phyloP scores from a whole-genome alignment of 1,140 invertebrate species.

The Stegodyphus dumicola region DNA sequence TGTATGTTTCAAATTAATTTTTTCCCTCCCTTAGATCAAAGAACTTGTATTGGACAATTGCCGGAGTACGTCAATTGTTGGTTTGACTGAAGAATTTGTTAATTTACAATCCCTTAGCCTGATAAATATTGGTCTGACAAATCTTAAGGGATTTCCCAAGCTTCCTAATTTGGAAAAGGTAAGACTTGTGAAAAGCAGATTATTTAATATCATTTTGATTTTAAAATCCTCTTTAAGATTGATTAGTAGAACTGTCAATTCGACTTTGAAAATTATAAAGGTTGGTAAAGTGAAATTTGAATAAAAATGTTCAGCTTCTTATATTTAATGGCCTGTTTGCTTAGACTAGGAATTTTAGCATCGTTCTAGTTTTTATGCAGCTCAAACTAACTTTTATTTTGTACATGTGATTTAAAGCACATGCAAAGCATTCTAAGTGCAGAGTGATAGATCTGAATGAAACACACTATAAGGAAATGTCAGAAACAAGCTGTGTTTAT shows the following conservation, averaged over 20 bases:
- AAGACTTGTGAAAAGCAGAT: slow-evolving; percentile 39
- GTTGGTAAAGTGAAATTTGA: too few species aligned
- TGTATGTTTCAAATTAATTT: neutral
- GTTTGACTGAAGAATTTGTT: slow-evolving; percentile 90
- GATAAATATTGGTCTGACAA: slow-evolving; percentile 95
- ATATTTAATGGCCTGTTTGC: too few species aligned
- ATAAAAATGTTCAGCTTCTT: too few species aligned
- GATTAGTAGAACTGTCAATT: neutral
- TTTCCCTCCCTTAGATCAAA: slow-evolving; percentile 79
- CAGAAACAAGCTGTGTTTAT: too few species aligned
- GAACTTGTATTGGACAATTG: slow-evolving; percentile 97
- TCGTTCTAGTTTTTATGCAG: too few species aligned
- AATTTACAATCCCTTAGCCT: slow-evolving; percentile 90
- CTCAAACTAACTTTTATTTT: too few species aligned
- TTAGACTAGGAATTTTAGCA: too few species aligned
- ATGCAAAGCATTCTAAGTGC: too few species aligned
- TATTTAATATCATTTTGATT: neutral
- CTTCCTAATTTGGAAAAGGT: slow-evolving; percentile 90
- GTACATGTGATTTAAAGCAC: too few species aligned
- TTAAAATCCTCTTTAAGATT: neutral
- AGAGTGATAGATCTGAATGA: too few species aligned
- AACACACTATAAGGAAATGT: too few species aligned
- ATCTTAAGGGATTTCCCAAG: slow-evolving; percentile 87
- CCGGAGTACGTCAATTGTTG: slow-evolving; percentile 89
- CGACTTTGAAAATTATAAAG: too few species aligned